Evolutionary conservation across 2,888 invertebrate species (phyloP).

Genomic region (Gryllus longicercus): DNA sequence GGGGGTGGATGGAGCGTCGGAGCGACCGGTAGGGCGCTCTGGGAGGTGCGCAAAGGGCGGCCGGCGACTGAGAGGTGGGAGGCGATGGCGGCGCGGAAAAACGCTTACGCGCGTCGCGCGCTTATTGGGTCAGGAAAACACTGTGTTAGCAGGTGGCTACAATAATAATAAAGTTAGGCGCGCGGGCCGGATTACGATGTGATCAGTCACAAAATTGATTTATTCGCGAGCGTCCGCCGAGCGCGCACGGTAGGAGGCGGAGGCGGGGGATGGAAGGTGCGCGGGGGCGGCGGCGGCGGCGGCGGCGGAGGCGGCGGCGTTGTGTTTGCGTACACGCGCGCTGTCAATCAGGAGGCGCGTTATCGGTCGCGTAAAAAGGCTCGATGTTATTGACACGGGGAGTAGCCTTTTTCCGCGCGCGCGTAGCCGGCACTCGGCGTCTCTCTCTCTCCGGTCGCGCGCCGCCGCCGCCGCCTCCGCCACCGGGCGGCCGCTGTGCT

Average conservation of each 20-base stretch:
- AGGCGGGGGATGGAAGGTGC: neutral
- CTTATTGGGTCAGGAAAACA: too few species aligned
- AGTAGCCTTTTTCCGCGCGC: neutral
- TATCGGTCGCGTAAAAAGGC: neutral
- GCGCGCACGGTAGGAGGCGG: too few species aligned
- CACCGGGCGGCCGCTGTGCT: neutral
- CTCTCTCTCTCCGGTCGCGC: neutral
- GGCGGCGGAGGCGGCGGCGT: too few species aligned
- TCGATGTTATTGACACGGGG: slow-evolving; percentile 17
- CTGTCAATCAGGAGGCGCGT: neutral
- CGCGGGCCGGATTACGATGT: neutral
- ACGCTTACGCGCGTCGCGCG: too few species aligned
- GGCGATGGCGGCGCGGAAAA: too few species aligned
- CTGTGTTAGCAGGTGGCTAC: neutral
- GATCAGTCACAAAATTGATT: neutral
- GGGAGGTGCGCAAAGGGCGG: neutral
- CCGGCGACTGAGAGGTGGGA: neutral
- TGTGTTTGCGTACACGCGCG: neutral
- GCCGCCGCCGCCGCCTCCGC: neutral
- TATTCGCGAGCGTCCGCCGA: neutral
- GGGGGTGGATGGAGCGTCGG: neutral
- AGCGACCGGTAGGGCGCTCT: neutral
- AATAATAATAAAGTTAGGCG: neutral
- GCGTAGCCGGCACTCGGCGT: neutral
- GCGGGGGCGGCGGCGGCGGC: neutral